phyloP scores from a whole-genome alignment of 2,113 vertebrate species.

The Macaca nemestrina region DNA sequence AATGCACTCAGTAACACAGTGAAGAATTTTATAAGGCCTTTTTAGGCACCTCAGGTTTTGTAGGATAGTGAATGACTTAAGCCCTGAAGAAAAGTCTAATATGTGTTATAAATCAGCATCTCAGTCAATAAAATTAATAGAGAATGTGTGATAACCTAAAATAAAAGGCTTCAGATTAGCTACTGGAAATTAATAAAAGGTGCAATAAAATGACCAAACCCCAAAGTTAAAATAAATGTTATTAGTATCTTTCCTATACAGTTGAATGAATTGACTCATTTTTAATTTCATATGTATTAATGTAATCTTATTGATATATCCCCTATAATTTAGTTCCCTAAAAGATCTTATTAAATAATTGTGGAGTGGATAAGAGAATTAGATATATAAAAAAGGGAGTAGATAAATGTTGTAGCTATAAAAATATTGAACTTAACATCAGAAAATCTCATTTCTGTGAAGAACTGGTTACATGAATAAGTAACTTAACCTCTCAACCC shows the following conservation, averaged over 20 bases:
- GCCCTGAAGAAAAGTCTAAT: neutral
- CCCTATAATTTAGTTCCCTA: neutral
- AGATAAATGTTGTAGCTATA: neutral
- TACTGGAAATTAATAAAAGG: conserved; percentile 16
- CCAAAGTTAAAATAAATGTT: neutral
- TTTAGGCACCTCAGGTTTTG: neutral
- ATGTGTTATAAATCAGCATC: neutral
- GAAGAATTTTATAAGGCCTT: neutral
- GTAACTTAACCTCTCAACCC: neutral
- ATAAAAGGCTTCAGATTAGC: neutral
- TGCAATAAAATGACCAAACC: neutral
- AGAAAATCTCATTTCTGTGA: neutral
- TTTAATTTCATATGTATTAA: neutral
- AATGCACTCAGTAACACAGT: neutral
- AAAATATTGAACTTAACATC: neutral
- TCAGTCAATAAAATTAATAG: neutral
- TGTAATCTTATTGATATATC: neutral
- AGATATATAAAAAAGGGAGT: neutral
- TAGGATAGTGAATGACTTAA: neutral
- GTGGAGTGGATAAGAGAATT: neutral
- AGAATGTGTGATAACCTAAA: neutral
- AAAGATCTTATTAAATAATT: conserved; percentile 13
- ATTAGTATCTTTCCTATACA: neutral
- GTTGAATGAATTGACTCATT: neutral
- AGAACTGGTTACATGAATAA: neutral